These are phyloP conservation scores for Melieria picta DNA, from an alignment of 2,888 invertebrate genomes.

Conservation along the genomic window DNA sequence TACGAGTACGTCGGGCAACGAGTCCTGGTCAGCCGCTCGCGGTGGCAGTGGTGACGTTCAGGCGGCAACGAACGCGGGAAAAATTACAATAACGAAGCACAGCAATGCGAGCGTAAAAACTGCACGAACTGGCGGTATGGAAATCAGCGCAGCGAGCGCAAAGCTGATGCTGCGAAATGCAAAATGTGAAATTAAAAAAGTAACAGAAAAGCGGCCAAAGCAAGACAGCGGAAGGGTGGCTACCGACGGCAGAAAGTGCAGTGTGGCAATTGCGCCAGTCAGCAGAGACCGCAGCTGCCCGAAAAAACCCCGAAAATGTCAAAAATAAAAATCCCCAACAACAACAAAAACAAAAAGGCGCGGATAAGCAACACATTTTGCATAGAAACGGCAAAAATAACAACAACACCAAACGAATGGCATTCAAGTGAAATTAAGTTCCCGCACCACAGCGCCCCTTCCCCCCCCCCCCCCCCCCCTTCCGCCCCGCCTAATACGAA, in stretches of 20 bases:
- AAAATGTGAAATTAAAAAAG: neutral
- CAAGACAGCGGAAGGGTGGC: neutral
- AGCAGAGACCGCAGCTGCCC: constrained; percentile 11
- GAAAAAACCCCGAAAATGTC: constrained; percentile 25
- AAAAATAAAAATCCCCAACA: constrained; percentile 15
- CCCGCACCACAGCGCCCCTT: too few species aligned
- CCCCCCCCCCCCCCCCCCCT: neutral
- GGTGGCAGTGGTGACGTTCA: neutral
- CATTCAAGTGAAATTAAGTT: constrained; percentile 44
- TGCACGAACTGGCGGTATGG: neutral
- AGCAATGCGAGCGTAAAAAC: constrained; percentile 17
- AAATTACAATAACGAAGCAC: constrained; percentile 13
- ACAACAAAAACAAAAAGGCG: constrained; percentile 8
- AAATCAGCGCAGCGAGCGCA: neutral
- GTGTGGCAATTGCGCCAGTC: constrained; percentile 21
- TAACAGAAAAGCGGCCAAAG: constrained; percentile 9
- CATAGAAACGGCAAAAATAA: constrained; percentile 12
- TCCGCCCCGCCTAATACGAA: too few species aligned
- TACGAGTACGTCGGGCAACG: too few species aligned
- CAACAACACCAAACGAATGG: constrained; percentile 36
- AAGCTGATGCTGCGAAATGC: neutral
- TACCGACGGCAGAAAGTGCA: constrained; percentile 31
- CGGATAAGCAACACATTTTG: constrained; percentile 10
- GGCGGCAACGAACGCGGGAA: neutral
- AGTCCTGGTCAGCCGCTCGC: neutral